phyloP scores from a whole-genome alignment of 2,113 vertebrate genomes.

The Oxyruncus cristatus region DNA sequence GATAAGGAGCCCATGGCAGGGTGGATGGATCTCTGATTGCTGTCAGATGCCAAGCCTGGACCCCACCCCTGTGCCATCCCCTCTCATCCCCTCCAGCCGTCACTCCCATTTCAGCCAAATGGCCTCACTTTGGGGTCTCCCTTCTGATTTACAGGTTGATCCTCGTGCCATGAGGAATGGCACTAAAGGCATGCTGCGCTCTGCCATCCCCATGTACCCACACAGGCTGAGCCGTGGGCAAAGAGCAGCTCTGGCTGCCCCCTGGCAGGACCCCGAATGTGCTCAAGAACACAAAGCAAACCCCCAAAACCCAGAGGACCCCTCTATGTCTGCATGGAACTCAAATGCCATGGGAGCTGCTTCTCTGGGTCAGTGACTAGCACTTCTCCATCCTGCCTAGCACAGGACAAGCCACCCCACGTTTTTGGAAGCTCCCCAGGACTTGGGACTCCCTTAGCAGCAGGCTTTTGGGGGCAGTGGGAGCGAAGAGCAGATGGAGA shows the following conservation, averaged over 20 bases:
- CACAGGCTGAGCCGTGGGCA: rapidly evolving
- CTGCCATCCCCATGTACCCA: neutral
- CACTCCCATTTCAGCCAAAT: neutral
- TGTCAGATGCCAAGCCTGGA: neutral
- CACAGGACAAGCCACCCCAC: rapidly evolving
- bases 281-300: neutral
- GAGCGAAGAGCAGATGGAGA: neutral
- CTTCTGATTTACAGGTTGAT: neutral
- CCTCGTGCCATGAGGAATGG: neutral
- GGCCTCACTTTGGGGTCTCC: neutral
- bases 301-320: neutral
- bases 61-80: neutral
- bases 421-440: neutral
- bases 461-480: neutral
- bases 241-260: neutral
- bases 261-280: rapidly evolving
- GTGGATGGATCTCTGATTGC: neutral
- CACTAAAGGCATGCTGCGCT: neutral
- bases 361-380: neutral
- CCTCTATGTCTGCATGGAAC: neutral
- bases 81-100: neutral
- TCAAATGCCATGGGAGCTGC: neutral
- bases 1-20: neutral
- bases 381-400: neutral
- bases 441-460: neutral